Evolutionary conservation across 2,888 invertebrate species (phyloP), one percentile per base, ranked within the genome.

Genomic region (Papilio demoleus): DNA sequence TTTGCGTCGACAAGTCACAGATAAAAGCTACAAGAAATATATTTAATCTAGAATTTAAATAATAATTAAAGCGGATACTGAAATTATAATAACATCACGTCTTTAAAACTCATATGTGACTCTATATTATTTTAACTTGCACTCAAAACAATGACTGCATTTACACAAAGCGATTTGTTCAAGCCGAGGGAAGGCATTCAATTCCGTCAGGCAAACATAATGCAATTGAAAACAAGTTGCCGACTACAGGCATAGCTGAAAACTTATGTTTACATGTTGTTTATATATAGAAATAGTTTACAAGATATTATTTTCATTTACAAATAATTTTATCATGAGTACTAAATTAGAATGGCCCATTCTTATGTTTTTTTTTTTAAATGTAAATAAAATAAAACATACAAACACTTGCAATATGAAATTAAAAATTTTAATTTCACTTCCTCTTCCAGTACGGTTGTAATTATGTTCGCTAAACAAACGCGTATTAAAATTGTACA

Each of bases 171-270:
- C 36, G 50, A 40, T 67, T 61, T 61, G 62, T 53, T 42, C 34
- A 27, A 56, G 62, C 42, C 42, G 11, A 24, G 31, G 6, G 53
- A 31, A n/a, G 31, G 53, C 53, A 17, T 56, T 56, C 53, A 56
- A 31, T 56, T 56, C n/a, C 31, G 53, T 31, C 31, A 56, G 80
- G 78, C 86, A 88, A 89, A 88, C 88, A 88, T 75, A 75, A 68
- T 76, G 77, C 84, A 83, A 86, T 83, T 82, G 84, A 79, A 83
- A 53, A 67, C 45, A 59, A 47, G 38, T 60, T 36, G 31, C 50
- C 31, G n/a, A 9, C 53, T 56, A 56, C 53, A n/a, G 53, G 53
- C 31, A 56, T n/a, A 31, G 17, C 9, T 31, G 17, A 31, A 56
- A 31, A n/a, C n/a, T n/a, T n/a, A n/a, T n/a, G 11, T 14, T 9